These are phyloP conservation scores for Tapera naevia DNA, from an alignment of 2,797 vertebrate genomes.

Conservation along the genomic window DNA sequence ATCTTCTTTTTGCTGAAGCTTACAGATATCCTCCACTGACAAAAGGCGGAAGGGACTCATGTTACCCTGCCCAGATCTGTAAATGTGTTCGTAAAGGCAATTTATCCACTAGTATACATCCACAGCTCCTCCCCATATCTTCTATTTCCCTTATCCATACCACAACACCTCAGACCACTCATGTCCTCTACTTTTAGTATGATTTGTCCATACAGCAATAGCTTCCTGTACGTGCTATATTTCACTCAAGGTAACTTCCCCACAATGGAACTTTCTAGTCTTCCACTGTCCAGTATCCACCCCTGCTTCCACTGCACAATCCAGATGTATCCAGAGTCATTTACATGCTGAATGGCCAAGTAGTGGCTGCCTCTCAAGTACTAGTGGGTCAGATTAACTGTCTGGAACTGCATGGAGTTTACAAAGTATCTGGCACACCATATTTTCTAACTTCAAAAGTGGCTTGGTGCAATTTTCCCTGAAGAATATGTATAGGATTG, in stretches of 20 bases:
- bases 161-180: not conserved
- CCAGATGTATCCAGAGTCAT: not conserved
- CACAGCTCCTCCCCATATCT: not conserved
- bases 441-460: not conserved
- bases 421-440: not conserved
- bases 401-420: not conserved
- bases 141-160: not conserved
- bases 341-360: not conserved
- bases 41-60: not conserved
- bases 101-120: not conserved
- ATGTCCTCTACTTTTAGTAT: not conserved
- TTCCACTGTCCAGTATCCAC: accelerated
- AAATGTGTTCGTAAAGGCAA: not conserved
- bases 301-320: not conserved
- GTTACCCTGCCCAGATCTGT: not conserved
- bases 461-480: not conserved
- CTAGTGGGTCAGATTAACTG: not conserved
- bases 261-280: not conserved
- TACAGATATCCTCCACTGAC: not conserved
- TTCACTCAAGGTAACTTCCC: not conserved
- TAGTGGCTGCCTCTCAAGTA: not conserved
- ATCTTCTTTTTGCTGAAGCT: not conserved
- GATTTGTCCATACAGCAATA: not conserved
- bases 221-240: not conserved
- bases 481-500: not conserved